Evolutionary conservation across 2,888 invertebrate genomes (phyloP), one percentile per base, ranked within the genome.

Genomic region (Teleiodes luculella): DNA sequence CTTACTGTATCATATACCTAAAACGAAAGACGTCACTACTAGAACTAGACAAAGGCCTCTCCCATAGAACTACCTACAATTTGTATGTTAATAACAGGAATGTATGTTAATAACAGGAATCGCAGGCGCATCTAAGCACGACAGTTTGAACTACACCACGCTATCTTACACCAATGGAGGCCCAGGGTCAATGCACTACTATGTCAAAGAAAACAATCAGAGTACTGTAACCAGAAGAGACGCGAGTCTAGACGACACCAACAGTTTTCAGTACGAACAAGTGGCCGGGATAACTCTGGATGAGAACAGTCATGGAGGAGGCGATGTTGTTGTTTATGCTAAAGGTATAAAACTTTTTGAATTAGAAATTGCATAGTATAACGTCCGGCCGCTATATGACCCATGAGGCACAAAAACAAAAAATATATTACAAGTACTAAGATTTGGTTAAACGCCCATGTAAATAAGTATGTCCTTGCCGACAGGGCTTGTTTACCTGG

Each of bases 291-390:
- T 95, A 33, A 89, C 92, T 59, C 91, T 93, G 3, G 92, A 93
- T 62, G 95, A 96, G 74, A 95, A 94, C 67, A 91, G 92, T 33
- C 96, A 97, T 63, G 94, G 95, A 0, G 96, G 96, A 0, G 95
- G 95, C 14, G 97, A 98, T 78, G 97, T 97, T 0, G 90, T 93
- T 1, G 91, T 97, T 52, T 97, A 96, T 80, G 97, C 97, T 28
- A 91, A 87, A 80, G 96, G 95, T 87, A 33, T 33, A 33, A 33
- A 33, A 33, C 13, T n/a, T n/a, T 13, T 13, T 35, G n/a, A n/a
- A n/a, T n/a, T n/a, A n/a, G n/a, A n/a, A n/a, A n/a, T n/a, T n/a
- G n/a, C n/a, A n/a, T n/a, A n/a, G n/a, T n/a, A n/a, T n/a, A n/a
- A n/a, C n/a, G n/a, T n/a, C n/a, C n/a, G n/a, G n/a, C n/a, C n/a